Evolutionary conservation across 2,888 invertebrate species (phyloP).

Genomic region (Pachymerium ferrugineum): DNA sequence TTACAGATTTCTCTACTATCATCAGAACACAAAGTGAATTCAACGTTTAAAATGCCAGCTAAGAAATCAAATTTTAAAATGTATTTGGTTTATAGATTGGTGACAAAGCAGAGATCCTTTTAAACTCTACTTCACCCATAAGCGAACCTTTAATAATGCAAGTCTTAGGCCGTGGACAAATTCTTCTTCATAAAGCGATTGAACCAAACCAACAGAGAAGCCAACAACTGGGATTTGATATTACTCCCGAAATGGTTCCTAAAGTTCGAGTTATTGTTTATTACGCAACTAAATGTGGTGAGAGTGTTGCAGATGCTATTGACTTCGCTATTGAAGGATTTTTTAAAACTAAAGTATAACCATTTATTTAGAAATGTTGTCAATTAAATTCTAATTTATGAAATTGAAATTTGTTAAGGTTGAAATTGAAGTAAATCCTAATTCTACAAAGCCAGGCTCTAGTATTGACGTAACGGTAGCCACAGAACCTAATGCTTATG

Average conservation of each 20-base stretch:
- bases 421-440: slow-evolving; percentile 40
- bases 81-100: too few species aligned
- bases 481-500: slow-evolving; percentile 49
- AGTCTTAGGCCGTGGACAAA: slow-evolving; percentile 44
- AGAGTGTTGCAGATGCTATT: slow-evolving; percentile 51
- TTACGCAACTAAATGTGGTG: slow-evolving; percentile 46
- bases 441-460: slow-evolving; percentile 46
- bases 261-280: slow-evolving; percentile 46
- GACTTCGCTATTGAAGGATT: slow-evolving; percentile 50
- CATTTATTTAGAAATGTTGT: neutral
- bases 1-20: slow-evolving; percentile 37
- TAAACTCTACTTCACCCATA: slow-evolving; percentile 37
- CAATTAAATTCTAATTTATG: too few species aligned
- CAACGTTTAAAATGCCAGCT: neutral
- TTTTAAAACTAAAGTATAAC: slow-evolving; percentile 43
- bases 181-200: slow-evolving; percentile 42
- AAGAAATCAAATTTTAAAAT: neutral
- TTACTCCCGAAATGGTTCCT: slow-evolving; percentile 47
- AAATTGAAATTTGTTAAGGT: too few species aligned
- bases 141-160: slow-evolving; percentile 28
- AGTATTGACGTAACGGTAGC: slow-evolving; percentile 45
- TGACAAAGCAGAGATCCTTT: slow-evolving; percentile 37
- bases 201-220: slow-evolving; percentile 40
- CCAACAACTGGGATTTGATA: slow-evolving; percentile 43
- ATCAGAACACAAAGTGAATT: slow-evolving; percentile 36